Evolutionary conservation across 2,113 vertebrate genomes (phyloP).

Genomic region (Megaleporinus macrocephalus): DNA sequence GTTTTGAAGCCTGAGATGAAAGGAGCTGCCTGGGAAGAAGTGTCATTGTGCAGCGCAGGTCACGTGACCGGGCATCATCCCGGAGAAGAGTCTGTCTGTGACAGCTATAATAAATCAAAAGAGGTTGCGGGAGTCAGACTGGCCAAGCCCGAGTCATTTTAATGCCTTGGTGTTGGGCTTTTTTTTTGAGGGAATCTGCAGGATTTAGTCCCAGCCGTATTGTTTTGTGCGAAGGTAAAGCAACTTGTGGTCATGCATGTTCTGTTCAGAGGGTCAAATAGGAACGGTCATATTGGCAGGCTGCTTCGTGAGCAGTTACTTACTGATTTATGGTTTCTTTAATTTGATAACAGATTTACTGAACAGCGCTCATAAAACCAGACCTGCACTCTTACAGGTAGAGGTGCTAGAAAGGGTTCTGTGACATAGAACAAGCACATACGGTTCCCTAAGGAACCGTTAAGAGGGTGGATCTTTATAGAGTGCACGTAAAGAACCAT

Average conservation of each 20-base stretch:
- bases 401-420: too few species aligned
- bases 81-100: slow-evolving; percentile 15
- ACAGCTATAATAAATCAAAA: slow-evolving; percentile 52
- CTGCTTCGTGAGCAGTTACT: too few species aligned
- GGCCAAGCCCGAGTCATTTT: slow-evolving; percentile 14
- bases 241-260: background rate
- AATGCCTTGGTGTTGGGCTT: background rate
- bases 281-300: background rate
- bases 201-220: background rate
- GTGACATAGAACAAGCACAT: too few species aligned
- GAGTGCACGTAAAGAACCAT: too few species aligned
- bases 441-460: too few species aligned
- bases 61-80: slow-evolving; percentile 28
- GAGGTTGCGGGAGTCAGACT: slow-evolving; percentile 1
- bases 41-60: slow-evolving; percentile 14
- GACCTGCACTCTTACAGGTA: too few species aligned
- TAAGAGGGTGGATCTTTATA: too few species aligned
- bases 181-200: background rate
- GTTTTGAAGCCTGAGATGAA: slow-evolving; percentile 39
- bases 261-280: slow-evolving; percentile 1
- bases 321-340: too few species aligned
- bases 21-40: slow-evolving; percentile 30
- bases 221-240: slow-evolving; percentile 16
- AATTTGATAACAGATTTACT: too few species aligned
- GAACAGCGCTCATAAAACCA: too few species aligned